These are phyloP conservation scores for Dolichotis patagonum DNA, from an alignment of 2,113 vertebrate genomes.

Conservation along the genomic window DNA sequence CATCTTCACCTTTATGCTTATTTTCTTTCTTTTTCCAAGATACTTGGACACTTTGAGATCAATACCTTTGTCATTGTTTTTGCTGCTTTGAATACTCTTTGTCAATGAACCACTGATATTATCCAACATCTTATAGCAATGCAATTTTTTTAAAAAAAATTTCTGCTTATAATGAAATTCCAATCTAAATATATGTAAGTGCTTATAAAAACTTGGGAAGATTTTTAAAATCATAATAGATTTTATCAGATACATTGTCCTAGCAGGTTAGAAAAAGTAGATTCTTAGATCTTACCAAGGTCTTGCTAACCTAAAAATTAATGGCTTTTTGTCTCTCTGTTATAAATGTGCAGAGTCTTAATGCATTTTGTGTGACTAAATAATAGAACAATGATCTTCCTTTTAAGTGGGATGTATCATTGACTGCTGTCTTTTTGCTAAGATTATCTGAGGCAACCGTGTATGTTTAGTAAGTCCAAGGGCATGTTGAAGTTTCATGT, in stretches of 20 bases:
- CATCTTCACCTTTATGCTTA: not conserved
- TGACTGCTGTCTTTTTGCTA: not conserved
- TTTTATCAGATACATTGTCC: not conserved
- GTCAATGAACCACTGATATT: not conserved
- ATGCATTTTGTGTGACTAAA: not conserved
- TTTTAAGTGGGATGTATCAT: not conserved
- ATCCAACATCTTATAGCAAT: not conserved
- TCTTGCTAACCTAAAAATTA: conserved; percentile 44
- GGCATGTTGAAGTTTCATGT: conserved; percentile 34
- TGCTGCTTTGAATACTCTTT: not conserved
- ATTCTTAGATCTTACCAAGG: not conserved
- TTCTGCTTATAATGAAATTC: conserved; percentile 18
- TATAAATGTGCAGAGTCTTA: conserved; percentile 26
- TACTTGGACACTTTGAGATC: not conserved
- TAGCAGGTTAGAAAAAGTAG: not conserved
- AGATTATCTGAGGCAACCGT: conserved; percentile 23
- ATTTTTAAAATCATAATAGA: not conserved
- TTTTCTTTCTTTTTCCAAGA: not conserved
- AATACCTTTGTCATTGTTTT: not conserved
- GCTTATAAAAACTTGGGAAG: not conserved
- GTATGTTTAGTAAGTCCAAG: conserved; percentile 53
- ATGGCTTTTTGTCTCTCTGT: not conserved
- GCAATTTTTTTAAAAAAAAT: not conserved
- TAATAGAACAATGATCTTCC: not conserved
- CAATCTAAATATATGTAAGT: not conserved